Conservation (phyloP, 2,113 vertebrate genomes). For the Monarcha castaneiventris region DNA sequence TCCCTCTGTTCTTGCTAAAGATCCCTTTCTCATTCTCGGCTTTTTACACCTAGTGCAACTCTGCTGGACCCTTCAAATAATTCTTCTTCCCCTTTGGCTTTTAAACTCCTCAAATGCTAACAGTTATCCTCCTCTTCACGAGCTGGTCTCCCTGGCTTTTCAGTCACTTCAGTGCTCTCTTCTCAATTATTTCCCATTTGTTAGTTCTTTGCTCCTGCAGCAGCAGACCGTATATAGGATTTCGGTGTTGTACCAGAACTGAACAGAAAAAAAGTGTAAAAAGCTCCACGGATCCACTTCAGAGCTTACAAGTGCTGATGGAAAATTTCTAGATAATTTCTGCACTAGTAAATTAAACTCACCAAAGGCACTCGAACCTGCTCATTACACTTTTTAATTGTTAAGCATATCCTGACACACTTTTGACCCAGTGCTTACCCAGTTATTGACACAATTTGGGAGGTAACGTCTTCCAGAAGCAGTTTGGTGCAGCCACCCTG, state of each 20-base stretch:
- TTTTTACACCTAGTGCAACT: slow-evolving; percentile 9
- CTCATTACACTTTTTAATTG: not conserved
- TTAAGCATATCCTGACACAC: not conserved
- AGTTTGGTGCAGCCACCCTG: not conserved
- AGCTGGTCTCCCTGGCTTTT: slow-evolving; percentile 1
- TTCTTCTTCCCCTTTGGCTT: slow-evolving; percentile 36
- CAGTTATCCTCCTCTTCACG: slow-evolving; percentile 12
- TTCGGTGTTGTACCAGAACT: not conserved
- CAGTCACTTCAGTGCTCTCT: not conserved
- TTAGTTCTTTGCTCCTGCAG: not conserved
- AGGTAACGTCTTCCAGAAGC: not conserved
- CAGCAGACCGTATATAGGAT: not conserved
- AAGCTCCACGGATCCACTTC: not conserved
- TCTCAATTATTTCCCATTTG: slow-evolving; percentile 28
- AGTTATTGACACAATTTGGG: not conserved
- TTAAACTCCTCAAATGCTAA: not conserved
- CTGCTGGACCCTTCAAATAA: slow-evolving; percentile 26
- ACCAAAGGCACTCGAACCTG: not conserved
- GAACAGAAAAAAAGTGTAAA: not conserved
- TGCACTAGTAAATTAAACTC: not conserved
- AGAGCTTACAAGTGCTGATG: not conserved
- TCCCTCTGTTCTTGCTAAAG: slow-evolving; percentile 46
- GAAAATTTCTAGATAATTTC: not conserved
- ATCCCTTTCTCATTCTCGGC: slow-evolving; percentile 20
- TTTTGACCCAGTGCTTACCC: not conserved